Evolutionary conservation across 2,797 vertebrate genomes (phyloP).

Genomic region (Gobionotothen gibberifrons): DNA sequence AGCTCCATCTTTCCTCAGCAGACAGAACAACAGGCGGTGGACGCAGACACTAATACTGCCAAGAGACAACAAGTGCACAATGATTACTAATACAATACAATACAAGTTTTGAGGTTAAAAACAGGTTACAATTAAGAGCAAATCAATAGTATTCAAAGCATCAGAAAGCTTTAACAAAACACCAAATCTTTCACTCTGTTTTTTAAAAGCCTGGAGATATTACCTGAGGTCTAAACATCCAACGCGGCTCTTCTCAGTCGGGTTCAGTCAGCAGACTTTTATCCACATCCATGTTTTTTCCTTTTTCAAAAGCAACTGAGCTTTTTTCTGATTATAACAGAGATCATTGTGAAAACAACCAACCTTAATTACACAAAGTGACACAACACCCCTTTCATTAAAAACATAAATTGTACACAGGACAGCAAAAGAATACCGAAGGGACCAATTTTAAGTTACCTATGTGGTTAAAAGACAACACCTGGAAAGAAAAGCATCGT

Average conservation of each 20-base stretch:
- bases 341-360: background rate
- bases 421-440: constrained; percentile 17
- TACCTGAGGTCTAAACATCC: constrained; percentile 6
- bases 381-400: constrained; percentile 25
- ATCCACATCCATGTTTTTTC: background rate
- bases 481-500: constrained; percentile 8
- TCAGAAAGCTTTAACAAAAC: background rate
- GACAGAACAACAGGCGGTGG: background rate
- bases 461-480: constrained; percentile 15
- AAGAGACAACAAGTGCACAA: background rate
- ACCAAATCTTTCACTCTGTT: background rate
- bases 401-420: constrained; percentile 13
- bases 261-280: background rate
- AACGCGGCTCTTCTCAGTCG: background rate
- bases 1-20: constrained; percentile 46
- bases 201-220: background rate
- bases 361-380: constrained; percentile 20
- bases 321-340: background rate
- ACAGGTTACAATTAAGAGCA: background rate
- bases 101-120: background rate
- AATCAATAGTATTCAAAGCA: background rate
- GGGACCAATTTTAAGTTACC: constrained; percentile 42
- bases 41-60: background rate
- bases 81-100: background rate
- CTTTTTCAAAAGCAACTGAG: constrained; percentile 10